Evolutionary conservation across 23 tunicate species (phyloP), one percentile per base, ranked within the genome.

Genomic region (Phallusia fumigata): DNA sequence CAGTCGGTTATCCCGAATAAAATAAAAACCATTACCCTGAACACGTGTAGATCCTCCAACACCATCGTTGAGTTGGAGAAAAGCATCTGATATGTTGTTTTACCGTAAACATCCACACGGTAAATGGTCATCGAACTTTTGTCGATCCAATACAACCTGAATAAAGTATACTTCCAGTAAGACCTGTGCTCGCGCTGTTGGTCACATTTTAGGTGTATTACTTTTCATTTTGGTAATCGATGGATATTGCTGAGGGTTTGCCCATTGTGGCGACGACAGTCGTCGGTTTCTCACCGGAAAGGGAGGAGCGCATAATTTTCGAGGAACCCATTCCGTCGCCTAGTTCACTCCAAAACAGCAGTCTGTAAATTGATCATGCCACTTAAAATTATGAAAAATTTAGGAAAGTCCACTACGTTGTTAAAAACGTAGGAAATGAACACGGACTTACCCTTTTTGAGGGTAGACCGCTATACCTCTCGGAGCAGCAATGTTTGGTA

Each of bases 111-210:
- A 32, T 30, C 21, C 0, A 47, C 33, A 18, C 35, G 36, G 33
- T 52, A 77, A 53, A 88, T 75, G 16, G 75, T 40, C 84, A 80
- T 88, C 24, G 76, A 81, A n/a, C 52, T 77, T 15, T 33, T 21
- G 64, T 88, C 91, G 65, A 88, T 82, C 91, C 91, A 88, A 76
- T 88, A 88, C 0, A 89, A n/a, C 26, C 93, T 88, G 53, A 33
- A 81, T 8, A 72, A 19, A 31, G 3, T 21, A 74, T 5, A 33
- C n/a, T 26, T 65, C 6, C 6, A 30, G 31, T 28, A 5, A 5
- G 11, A 30, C 11, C 11, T 65, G 11, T 65, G 10, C 10, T 40
- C 47, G 47, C 47, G 47, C 8, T 40, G 5, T 40, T 10, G 16
- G 1, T 13, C 1, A 24, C 1, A 6, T 24, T 58, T 22, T 58